These are phyloP conservation scores for Danio tinwini DNA, from an alignment of 2,797 vertebrate genomes.

Conservation along the genomic window DNA sequence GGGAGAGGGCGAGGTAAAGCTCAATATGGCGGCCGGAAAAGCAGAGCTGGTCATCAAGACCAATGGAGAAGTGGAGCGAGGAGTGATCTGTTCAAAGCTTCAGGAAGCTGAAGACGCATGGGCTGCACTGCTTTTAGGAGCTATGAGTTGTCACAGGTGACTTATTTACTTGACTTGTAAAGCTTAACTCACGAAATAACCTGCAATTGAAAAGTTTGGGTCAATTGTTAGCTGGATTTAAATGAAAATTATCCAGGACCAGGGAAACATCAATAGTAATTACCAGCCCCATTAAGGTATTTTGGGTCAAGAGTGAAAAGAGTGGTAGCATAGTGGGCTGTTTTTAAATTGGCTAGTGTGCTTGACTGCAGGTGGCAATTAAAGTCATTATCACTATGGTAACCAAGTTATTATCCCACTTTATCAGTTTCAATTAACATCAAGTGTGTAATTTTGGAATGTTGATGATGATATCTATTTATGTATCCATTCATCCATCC, in stretches of 20 bases:
- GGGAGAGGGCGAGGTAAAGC: slow-evolving; percentile 94
- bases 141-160: slow-evolving; percentile 91
- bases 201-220: neutral
- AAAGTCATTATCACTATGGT: slow-evolving; percentile 29
- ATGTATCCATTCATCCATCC: neutral
- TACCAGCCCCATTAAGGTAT: neutral
- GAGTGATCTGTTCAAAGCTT: slow-evolving; percentile 86
- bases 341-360: slow-evolving; percentile 36
- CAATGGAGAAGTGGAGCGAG: slow-evolving; percentile 83
- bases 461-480: neutral
- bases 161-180: slow-evolving; percentile 2
- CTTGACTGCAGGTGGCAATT: slow-evolving; percentile 46
- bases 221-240: neutral
- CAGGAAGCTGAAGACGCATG: slow-evolving; percentile 88
- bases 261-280: slow-evolving; percentile 28
- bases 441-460: slow-evolving; percentile 35
- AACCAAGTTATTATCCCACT: slow-evolving; percentile 35
- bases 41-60: slow-evolving; percentile 88
- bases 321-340: slow-evolving; percentile 19
- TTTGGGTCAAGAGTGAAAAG: slow-evolving; percentile 29
- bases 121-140: slow-evolving; percentile 84
- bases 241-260: neutral
- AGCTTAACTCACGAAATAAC: neutral
- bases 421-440: slow-evolving; percentile 37
- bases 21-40: slow-evolving; percentile 96